These are phyloP conservation scores for Neoseiulus cucumeris DNA, from an alignment of 1,140 invertebrate species.

Conservation along the genomic window DNA sequence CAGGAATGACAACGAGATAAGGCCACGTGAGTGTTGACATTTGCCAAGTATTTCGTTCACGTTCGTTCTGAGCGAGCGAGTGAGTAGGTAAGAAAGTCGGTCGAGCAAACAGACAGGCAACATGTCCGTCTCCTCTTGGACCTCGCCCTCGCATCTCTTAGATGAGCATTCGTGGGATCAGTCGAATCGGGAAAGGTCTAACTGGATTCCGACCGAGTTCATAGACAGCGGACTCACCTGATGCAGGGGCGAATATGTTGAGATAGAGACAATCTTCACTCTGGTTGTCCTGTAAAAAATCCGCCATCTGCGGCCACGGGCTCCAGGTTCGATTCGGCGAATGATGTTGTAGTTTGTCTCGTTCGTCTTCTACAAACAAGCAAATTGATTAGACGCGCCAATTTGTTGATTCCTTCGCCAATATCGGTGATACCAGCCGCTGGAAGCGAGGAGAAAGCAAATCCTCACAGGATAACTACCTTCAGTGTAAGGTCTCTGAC, in stretches of 20 bases:
- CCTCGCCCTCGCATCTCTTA: too few relatives aligned
- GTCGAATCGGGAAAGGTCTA: too few relatives aligned
- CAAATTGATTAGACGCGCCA: slow-evolving; percentile 19
- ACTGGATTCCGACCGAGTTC: too few relatives aligned
- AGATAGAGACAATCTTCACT: slow-evolving; percentile 80
- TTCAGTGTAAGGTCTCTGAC: slow-evolving; percentile 16
- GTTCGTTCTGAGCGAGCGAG: too few relatives aligned
- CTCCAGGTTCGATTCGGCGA: background rate
- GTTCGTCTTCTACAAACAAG: background rate
- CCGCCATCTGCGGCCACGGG: background rate
- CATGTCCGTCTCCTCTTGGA: too few relatives aligned
- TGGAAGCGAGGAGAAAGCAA: background rate
- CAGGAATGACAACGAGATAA: too few relatives aligned
- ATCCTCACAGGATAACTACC: background rate
- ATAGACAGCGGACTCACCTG: slow-evolving; percentile 14
- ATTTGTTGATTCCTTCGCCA: slow-evolving; percentile 25
- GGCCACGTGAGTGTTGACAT: too few relatives aligned
- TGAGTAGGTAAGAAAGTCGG: too few relatives aligned
- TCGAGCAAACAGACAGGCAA: too few relatives aligned
- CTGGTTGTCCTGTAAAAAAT: slow-evolving; percentile 41
- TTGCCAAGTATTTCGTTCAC: too few relatives aligned
- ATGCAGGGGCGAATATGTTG: slow-evolving; percentile 65
- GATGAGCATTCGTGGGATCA: too few relatives aligned
- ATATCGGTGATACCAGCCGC: slow-evolving; percentile 20
- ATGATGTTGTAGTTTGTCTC: background rate